These are phyloP conservation scores for Lates japonicus DNA, from an alignment of 2,797 vertebrate species.

Conservation along the genomic window DNA sequence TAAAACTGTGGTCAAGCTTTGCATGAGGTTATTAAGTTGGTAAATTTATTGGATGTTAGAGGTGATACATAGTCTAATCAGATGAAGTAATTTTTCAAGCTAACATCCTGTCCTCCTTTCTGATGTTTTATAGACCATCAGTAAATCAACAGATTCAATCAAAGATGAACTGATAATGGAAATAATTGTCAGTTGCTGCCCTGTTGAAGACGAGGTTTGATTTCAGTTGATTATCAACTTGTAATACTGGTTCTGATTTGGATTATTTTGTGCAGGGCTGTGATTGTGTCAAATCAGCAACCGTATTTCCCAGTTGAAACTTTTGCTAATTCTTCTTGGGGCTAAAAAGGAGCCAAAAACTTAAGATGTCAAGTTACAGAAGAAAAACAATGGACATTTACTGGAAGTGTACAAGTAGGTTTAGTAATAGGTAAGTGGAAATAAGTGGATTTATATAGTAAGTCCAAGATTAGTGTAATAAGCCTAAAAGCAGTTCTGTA, in stretches of 20 bases:
- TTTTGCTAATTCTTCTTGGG: neutral
- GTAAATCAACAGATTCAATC: too few relatives aligned
- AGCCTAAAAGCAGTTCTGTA: neutral
- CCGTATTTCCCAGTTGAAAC: neutral
- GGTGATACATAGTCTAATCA: too few relatives aligned
- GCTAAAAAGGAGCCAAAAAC: too few relatives aligned
- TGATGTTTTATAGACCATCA: too few relatives aligned
- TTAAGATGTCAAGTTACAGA: neutral
- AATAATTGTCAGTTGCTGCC: neutral
- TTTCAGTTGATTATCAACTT: neutral
- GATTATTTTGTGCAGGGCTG: neutral
- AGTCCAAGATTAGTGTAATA: conserved; percentile 11
- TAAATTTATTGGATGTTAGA: neutral
- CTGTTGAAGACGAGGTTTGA: neutral
- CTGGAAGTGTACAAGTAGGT: neutral
- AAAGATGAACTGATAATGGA: neutral
- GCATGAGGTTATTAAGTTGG: neutral
- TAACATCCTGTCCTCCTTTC: too few relatives aligned
- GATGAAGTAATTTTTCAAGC: too few relatives aligned
- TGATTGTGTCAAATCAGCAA: too few relatives aligned
- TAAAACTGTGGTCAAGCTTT: neutral
- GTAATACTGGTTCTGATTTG: neutral
- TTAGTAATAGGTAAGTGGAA: neutral
- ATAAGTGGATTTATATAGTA: neutral
- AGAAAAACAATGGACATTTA: neutral